Conservation (phyloP, 2,113 vertebrate genomes). For the Candoia aspera region DNA sequence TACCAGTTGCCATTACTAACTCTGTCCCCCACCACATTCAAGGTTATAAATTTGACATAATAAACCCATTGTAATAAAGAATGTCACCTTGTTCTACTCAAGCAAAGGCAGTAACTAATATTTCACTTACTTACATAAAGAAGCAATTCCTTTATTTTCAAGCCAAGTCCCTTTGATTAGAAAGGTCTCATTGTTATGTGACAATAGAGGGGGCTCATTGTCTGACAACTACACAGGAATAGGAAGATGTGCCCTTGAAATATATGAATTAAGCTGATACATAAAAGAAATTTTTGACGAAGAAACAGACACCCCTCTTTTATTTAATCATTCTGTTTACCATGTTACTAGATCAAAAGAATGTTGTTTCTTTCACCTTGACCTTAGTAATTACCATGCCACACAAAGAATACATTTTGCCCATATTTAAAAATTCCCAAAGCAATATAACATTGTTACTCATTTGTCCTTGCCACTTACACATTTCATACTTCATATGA, state of each 20-base stretch:
- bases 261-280: constrained; percentile 25
- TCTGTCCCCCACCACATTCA: neutral
- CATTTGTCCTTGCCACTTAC: constrained; percentile 71
- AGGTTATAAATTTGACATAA: neutral
- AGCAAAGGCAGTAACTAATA: neutral
- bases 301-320: constrained; percentile 34
- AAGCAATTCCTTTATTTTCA: constrained; percentile 34
- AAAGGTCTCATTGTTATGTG: constrained; percentile 38
- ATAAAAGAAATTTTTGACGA: constrained; percentile 33
- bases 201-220: constrained; percentile 17
- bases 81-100: constrained; percentile 18
- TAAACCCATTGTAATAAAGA: constrained; percentile 33
- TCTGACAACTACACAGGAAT: constrained; percentile 49
- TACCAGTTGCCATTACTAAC: constrained; percentile 5
- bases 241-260: constrained; percentile 47
- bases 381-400: constrained; percentile 52
- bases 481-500: constrained; percentile 54
- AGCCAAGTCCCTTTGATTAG: constrained; percentile 21
- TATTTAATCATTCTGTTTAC: constrained; percentile 59
- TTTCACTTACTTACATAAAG: constrained; percentile 29
- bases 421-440: constrained; percentile 57
- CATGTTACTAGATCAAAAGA: constrained; percentile 55
- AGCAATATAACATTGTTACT: constrained; percentile 59
- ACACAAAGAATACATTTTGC: constrained; percentile 55
- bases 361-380: constrained; percentile 62